Conservation (phyloP, 2,113 vertebrate species). For the Cyprinodon brontotheroides region DNA sequence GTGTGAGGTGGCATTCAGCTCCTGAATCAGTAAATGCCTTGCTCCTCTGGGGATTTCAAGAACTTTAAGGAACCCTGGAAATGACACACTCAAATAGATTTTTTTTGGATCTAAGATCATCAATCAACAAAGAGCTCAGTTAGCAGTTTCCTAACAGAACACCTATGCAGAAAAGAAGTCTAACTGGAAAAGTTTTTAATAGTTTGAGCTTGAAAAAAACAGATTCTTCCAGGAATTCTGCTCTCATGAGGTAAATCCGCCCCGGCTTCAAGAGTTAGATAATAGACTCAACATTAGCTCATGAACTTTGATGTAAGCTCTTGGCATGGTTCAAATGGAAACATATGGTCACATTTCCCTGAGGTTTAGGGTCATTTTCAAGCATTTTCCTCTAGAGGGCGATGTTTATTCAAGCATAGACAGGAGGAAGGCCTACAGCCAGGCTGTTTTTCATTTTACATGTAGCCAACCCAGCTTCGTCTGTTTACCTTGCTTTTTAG, state of each 20-base stretch:
- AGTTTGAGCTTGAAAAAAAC: slow-evolving; percentile 24
- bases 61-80: slow-evolving; percentile 91
- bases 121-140: slow-evolving; percentile 1
- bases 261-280: slow-evolving; percentile 15
- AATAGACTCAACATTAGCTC: slow-evolving; percentile 25
- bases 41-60: slow-evolving; percentile 95
- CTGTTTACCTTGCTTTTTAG: slow-evolving; percentile 88
- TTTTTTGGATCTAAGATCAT: slow-evolving; percentile 13
- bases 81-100: slow-evolving; percentile 39
- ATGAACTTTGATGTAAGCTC: slow-evolving; percentile 26
- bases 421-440: background rate
- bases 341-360: slow-evolving; percentile 6
- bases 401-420: slow-evolving; percentile 42
- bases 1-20: slow-evolving; percentile 85
- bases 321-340: slow-evolving; percentile 40
- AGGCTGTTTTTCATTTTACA: slow-evolving; percentile 15
- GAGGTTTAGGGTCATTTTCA: slow-evolving; percentile 11
- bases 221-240: slow-evolving; percentile 18
- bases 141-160: slow-evolving; percentile 22
- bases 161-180: slow-evolving; percentile 9
- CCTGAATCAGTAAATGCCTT: slow-evolving; percentile 93
- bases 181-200: background rate
- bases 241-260: slow-evolving; percentile 11
- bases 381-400: slow-evolving; percentile 62
- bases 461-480: background rate